Conservation (phyloP, 1,140 invertebrate species). For the Zelostemma sp. region DNA sequence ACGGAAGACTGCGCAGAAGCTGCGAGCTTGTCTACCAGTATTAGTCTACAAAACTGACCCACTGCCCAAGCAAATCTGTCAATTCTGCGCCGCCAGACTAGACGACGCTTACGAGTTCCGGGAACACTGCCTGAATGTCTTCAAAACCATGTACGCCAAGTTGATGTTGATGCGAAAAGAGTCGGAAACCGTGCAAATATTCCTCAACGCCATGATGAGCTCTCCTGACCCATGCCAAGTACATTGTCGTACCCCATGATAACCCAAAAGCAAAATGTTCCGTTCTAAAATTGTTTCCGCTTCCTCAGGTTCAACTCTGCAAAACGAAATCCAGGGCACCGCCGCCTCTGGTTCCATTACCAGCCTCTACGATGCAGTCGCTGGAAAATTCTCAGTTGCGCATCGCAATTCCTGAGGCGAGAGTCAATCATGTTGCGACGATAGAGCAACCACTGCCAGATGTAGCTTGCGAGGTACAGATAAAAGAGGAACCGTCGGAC, state of each 20-base stretch:
- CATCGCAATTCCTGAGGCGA: not conserved
- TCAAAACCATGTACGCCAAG: conserved; percentile 55
- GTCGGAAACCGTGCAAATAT: conserved; percentile 53
- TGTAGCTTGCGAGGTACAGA: conserved; percentile 59
- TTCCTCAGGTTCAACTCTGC: conserved; percentile 54
- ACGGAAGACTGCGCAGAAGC: conserved; percentile 55
- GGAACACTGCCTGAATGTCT: conserved; percentile 56
- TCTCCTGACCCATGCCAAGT: conserved; percentile 62
- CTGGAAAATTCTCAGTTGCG: not conserved
- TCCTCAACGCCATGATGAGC: conserved; percentile 57
- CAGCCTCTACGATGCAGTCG: conserved; percentile 24
- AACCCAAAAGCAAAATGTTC: no score
- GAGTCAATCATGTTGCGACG: conserved; percentile 28
- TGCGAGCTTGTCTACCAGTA: conserved; percentile 57
- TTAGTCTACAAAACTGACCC: conserved; percentile 61
- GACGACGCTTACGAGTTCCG: conserved; percentile 60
- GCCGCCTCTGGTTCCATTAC: conserved; percentile 59
- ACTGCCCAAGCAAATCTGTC: conserved; percentile 61
- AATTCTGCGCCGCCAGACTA: conserved; percentile 59
- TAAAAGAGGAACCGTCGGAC: conserved; percentile 52
- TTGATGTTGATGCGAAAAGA: conserved; percentile 39
- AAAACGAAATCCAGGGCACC: conserved; percentile 58
- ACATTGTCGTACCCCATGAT: not conserved
- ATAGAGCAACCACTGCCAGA: conserved; percentile 38
- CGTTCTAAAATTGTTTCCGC: not conserved